phyloP scores from a whole-genome alignment of 2,113 vertebrate species.

The Cottus gobio region DNA sequence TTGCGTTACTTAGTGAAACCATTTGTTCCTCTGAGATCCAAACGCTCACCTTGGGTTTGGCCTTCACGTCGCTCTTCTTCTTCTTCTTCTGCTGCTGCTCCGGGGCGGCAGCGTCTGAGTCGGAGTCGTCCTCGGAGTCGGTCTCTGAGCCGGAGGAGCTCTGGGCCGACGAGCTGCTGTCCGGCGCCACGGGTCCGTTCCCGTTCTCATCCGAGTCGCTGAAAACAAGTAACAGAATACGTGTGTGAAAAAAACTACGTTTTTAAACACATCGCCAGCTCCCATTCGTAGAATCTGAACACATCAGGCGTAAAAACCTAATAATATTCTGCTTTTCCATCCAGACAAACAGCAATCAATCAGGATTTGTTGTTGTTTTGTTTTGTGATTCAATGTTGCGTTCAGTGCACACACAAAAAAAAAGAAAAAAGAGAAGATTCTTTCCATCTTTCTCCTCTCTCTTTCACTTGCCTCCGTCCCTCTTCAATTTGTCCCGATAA shows the following conservation, averaged over 20 bases:
- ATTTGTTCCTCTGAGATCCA: neutral
- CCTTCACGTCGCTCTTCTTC: slow-evolving; percentile 49
- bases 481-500: slow-evolving; percentile 89
- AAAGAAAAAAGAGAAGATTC: slow-evolving; percentile 46
- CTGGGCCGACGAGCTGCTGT: slow-evolving; percentile 81
- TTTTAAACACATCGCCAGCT: neutral
- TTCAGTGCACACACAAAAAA: slow-evolving; percentile 71
- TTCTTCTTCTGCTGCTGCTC: slow-evolving; percentile 58
- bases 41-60: slow-evolving; percentile 72
- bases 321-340: neutral
- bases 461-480: slow-evolving; percentile 73
- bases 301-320: slow-evolving; percentile 1
- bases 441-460: slow-evolving; percentile 70
- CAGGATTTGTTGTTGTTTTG: slow-evolving; percentile 52
- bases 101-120: slow-evolving; percentile 59
- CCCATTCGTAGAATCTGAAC: neutral
- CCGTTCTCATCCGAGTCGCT: slow-evolving; percentile 76
- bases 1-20: neutral
- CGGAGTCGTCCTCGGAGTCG: slow-evolving; percentile 80
- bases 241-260: neutral
- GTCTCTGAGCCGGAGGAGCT: slow-evolving; percentile 86
- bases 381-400: slow-evolving; percentile 78
- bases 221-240: neutral
- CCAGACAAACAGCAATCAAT: slow-evolving; percentile 62
- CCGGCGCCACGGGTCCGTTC: slow-evolving; percentile 54